Conservation (phyloP, 2,888 invertebrate species). For the Agonopterix alstromeriana region DNA sequence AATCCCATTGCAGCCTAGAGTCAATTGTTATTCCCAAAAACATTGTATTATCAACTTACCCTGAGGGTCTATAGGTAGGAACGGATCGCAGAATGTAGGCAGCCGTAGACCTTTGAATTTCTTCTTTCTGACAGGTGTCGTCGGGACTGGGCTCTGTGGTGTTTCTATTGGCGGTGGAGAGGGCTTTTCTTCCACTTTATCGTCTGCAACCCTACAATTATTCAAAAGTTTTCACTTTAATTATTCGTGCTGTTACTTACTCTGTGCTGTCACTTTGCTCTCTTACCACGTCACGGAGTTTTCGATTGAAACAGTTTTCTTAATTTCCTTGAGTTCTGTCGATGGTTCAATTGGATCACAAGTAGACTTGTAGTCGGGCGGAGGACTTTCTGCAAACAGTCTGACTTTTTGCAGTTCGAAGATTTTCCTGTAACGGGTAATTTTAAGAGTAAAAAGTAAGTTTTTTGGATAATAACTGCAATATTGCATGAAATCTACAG, state of each 20-base stretch:
- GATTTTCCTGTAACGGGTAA: conserved; percentile 13
- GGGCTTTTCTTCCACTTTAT: neutral
- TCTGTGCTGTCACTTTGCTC: neutral
- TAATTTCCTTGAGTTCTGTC: conserved; percentile 40
- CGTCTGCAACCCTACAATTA: neutral
- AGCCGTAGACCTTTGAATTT: conserved; percentile 34
- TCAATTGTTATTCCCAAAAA: too few relatives aligned
- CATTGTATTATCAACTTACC: conserved; percentile 41
- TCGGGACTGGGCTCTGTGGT: conserved; percentile 59
- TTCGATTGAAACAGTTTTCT: neutral
- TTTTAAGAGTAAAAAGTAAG: too few relatives aligned
- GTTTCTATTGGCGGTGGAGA: conserved; percentile 31
- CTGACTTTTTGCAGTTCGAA: conserved; percentile 33
- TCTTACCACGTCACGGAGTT: neutral
- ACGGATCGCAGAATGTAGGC: conserved; percentile 43
- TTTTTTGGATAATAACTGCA: too few relatives aligned
- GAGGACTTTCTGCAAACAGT: conserved; percentile 28
- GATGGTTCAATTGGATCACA: conserved; percentile 20
- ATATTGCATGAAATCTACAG: too few relatives aligned
- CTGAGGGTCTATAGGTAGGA: conserved; percentile 77
- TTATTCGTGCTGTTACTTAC: neutral
- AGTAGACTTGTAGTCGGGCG: conserved; percentile 20
- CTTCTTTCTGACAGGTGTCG: conserved; percentile 33
- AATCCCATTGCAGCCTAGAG: too few relatives aligned
- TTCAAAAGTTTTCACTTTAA: neutral